A percentile compares a stretch with the other conserved stretches of the same genome.
phyloP scores from a whole-genome alignment of 1,140 invertebrate genomes.

The Trypoxylus dichotomus region DNA sequence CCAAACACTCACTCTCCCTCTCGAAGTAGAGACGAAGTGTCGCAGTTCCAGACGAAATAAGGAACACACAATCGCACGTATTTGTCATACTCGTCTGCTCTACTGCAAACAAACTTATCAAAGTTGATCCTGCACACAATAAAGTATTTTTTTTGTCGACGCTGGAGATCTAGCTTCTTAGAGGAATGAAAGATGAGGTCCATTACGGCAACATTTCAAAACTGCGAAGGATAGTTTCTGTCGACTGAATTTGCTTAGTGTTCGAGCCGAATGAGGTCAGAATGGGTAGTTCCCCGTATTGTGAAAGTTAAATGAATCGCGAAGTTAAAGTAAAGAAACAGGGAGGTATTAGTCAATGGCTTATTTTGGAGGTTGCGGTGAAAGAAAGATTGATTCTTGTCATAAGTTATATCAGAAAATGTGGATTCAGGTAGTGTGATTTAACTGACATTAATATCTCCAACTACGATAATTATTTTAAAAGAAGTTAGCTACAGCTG shows the following conservation, averaged over 20 bases:
- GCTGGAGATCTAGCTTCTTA: not conserved
- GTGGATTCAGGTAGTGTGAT: too few species aligned
- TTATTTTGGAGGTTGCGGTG: not conserved
- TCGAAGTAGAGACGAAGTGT: not conserved
- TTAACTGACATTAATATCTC: too few species aligned
- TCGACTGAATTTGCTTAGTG: not conserved
- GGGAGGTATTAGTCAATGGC: not conserved
- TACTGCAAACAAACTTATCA: not conserved
- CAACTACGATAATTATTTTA: too few species aligned
- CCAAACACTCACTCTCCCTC: not conserved
- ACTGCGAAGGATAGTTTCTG: not conserved
- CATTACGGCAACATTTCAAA: not conserved
- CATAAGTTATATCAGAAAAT: not conserved
- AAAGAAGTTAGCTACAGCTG: too few species aligned
- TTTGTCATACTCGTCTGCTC: not conserved
- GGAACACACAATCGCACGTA: not conserved
- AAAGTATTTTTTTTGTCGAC: not conserved
- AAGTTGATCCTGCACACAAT: not conserved
- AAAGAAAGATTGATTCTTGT: not conserved
- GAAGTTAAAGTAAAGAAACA: not conserved
- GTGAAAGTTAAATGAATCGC: not conserved
- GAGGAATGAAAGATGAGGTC: not conserved
- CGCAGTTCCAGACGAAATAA: not conserved
- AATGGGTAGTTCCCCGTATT: not conserved
- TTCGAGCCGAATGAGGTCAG: not conserved